Base-by-base conservation (phyloP, 2,113 vertebrate species). In the Nanorana parkeri region DNA sequence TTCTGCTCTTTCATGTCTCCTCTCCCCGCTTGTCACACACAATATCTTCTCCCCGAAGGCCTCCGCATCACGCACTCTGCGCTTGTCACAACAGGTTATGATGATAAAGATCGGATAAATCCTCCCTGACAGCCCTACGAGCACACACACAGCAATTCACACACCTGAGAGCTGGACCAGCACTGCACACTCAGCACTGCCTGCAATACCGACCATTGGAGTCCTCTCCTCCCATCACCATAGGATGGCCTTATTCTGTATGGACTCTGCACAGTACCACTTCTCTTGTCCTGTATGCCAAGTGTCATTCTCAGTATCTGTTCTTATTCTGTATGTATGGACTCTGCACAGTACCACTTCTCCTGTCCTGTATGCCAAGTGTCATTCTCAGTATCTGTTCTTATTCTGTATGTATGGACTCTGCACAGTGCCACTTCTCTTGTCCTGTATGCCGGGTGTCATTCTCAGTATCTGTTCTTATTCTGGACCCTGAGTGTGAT, bases 11-110 rank as follows among this genome's bases (percentile, higher is more conserved):
- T 26, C 21, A n/a, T n/a, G n/a, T 29, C 17, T 58, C 23, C 54
- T 26, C 52, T 29, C 4, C 24, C 29, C 26, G 74, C 29, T 41
- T 66, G 75, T 66, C 75, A 78, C 61, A 3, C 60, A 5, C 29
- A 10, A 65, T 78, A 61, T 78, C 47, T 47, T 78, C 75, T 54
- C 75, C 75, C 61, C 4, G 23, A 29, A n/a, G 54, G 76, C 47
- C 60, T 5, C 21, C 61, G 3, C 19, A 61, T 77, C 75, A 52
- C 63, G 8, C 36, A 21, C 20, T 26, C 5, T 23, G 23, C 32
- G 4, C 28, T n/a, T 16, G 28, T 60, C 56, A 47, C 29, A 17
- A 47, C 41, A 61, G 29, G 29, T 73, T 73, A 73, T 56, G 1
- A 16, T 47, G 17, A n/a, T 24, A 54, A 71, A 71, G 17, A 10